A percentile compares a stretch with the other conserved stretches of the same genome.
phyloP scores from a whole-genome alignment of 2,797 vertebrate genomes.

The Coregonus ussuriensis region DNA sequence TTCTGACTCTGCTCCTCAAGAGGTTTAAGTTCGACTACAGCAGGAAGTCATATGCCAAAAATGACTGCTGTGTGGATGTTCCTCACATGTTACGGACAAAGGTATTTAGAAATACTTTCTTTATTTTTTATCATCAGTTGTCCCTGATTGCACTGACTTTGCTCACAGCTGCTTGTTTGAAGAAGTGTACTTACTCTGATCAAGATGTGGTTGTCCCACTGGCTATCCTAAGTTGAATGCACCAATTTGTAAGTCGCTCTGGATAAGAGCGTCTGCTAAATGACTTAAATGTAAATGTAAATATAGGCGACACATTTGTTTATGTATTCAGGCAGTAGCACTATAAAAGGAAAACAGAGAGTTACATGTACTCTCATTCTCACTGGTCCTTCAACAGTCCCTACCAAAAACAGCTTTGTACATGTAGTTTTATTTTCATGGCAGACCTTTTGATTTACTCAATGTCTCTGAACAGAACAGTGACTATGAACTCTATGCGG shows the following conservation, averaged over 20 bases:
- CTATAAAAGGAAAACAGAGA: neutral
- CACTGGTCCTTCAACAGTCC: too few relatives aligned
- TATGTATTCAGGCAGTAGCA: neutral
- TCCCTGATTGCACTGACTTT: too few relatives aligned
- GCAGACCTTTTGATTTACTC: neutral
- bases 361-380: too few relatives aligned
- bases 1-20: slow-evolving; percentile 64
- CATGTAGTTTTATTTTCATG: neutral
- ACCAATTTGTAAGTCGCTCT: too few relatives aligned
- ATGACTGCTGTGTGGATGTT: slow-evolving; percentile 38
- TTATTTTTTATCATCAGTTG: neutral
- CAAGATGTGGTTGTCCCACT: too few relatives aligned
- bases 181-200: too few relatives aligned
- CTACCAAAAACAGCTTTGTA: neutral
- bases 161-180: too few relatives aligned
- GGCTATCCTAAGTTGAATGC: too few relatives aligned
- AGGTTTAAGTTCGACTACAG: slow-evolving; percentile 66
- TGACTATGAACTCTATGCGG: slow-evolving; percentile 67
- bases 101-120: slow-evolving; percentile 21
- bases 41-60: slow-evolving; percentile 64
- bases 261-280: too few relatives aligned
- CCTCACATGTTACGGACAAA: slow-evolving; percentile 47
- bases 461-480: slow-evolving; percentile 38
- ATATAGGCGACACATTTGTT: neutral
- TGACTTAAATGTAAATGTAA: too few relatives aligned